Conservation (phyloP, 2,888 invertebrate species). For the Catocala fraxini region DNA sequence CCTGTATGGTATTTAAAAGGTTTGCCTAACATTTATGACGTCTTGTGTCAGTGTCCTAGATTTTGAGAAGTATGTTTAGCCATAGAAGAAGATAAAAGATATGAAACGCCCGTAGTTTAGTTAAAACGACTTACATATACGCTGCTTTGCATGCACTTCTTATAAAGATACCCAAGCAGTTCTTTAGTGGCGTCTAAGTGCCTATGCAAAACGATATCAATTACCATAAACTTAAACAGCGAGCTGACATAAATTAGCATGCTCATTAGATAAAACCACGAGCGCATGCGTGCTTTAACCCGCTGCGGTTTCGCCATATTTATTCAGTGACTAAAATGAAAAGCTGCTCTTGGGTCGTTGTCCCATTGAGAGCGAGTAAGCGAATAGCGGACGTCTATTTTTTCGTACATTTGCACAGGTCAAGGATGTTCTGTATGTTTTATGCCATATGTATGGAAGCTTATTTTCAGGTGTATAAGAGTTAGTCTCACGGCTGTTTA, state of each 20-base stretch:
- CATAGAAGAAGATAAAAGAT: too few species aligned
- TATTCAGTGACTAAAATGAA: constrained; percentile 15
- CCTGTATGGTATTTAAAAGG: too few species aligned
- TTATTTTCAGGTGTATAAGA: too few species aligned
- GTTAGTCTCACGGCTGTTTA: too few species aligned
- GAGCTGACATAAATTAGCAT: constrained; percentile 31
- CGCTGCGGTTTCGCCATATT: constrained; percentile 10
- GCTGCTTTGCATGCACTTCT: neutral
- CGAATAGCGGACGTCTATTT: too few species aligned
- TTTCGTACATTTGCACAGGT: too few species aligned
- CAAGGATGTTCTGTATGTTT: too few species aligned
- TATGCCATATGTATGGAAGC: too few species aligned
- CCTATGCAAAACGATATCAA: constrained; percentile 14
- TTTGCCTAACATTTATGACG: too few species aligned
- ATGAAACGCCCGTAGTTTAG: neutral
- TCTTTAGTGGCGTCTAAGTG: neutral
- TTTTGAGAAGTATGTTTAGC: too few species aligned
- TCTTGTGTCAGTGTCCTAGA: too few species aligned
- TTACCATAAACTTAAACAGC: constrained; percentile 15
- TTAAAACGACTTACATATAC: neutral
- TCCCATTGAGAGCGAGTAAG: neutral
- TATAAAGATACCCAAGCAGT: neutral
- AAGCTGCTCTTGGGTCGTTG: neutral
- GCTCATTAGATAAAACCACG: constrained; percentile 33
- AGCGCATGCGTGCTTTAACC: constrained; percentile 29